phyloP scores from a whole-genome alignment of 2,113 vertebrate species.

The Zapus hudsonius region DNA sequence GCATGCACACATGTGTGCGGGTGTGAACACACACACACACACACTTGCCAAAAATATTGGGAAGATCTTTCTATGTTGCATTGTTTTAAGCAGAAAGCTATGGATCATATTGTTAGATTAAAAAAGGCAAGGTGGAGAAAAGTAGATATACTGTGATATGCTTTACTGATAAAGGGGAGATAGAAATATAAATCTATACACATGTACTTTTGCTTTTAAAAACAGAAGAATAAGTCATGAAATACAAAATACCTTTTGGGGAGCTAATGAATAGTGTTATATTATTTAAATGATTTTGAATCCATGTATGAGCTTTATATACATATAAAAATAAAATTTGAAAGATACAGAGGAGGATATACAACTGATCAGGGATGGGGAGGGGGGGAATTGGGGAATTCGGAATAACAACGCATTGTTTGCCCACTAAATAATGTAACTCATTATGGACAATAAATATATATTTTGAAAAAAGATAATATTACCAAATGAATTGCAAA shows the following conservation, averaged over 20 bases:
- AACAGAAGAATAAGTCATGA: background rate
- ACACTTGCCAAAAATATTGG: background rate
- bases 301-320: background rate
- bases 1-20: too few relatives aligned
- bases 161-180: background rate
- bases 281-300: conserved; percentile 32
- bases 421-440: too few relatives aligned
- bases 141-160: background rate
- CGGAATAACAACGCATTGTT: too few relatives aligned
- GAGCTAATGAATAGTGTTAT: background rate
- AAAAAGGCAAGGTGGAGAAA: background rate
- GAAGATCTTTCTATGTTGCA: background rate
- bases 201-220: background rate
- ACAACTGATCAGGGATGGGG: too few relatives aligned
- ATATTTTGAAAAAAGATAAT: too few relatives aligned
- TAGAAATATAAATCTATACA: background rate
- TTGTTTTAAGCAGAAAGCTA: background rate
- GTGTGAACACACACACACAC: too few relatives aligned
- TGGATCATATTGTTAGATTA: background rate
- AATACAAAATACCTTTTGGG: background rate
- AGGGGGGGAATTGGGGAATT: too few relatives aligned
- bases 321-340: background rate
- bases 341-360: too few relatives aligned
- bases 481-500: background rate
- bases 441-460: too few relatives aligned